A percentile compares a stretch with the other conserved stretches of the same genome.
Conservation (phyloP, 2,888 invertebrate species). For the Biston stratarius region DNA sequence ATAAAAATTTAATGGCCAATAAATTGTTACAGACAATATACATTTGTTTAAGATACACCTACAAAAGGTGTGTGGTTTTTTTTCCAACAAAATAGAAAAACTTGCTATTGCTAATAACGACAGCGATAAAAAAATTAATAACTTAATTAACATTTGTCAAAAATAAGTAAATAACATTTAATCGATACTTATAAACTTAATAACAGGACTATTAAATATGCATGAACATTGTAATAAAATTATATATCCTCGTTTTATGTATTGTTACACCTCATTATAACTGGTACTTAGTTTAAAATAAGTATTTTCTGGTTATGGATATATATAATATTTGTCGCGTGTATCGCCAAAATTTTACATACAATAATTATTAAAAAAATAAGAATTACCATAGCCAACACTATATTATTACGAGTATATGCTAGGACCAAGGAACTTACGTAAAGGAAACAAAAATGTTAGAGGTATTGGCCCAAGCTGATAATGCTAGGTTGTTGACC, state of each 20-base stretch:
- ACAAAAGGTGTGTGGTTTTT: neutral
- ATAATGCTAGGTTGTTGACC: no score
- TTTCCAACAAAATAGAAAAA: neutral
- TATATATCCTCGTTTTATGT: constrained; percentile 8
- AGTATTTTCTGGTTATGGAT: neutral
- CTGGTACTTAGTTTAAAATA: neutral
- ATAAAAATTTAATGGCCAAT: constrained; percentile 8
- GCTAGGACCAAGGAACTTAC: no score
- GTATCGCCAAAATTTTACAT: no score
- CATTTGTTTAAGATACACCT: neutral
- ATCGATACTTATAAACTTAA: constrained; percentile 17
- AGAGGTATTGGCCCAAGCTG: no score
- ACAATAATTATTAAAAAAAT: no score
- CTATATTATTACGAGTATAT: no score
- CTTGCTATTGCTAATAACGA: constrained; percentile 27
- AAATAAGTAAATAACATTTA: constrained; percentile 10
- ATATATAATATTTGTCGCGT: no score
- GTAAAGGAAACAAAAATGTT: no score
- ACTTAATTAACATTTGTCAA: constrained; percentile 18
- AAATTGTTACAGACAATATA: neutral
- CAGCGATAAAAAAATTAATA: constrained; percentile 43
- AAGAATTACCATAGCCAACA: no score
- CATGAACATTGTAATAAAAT: constrained; percentile 13
- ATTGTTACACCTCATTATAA: constrained; percentile 14
- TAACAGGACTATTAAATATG: constrained; percentile 11